Evolutionary conservation across 2,888 invertebrate species (phyloP).

Genomic region (Phlogophora meticulosa): DNA sequence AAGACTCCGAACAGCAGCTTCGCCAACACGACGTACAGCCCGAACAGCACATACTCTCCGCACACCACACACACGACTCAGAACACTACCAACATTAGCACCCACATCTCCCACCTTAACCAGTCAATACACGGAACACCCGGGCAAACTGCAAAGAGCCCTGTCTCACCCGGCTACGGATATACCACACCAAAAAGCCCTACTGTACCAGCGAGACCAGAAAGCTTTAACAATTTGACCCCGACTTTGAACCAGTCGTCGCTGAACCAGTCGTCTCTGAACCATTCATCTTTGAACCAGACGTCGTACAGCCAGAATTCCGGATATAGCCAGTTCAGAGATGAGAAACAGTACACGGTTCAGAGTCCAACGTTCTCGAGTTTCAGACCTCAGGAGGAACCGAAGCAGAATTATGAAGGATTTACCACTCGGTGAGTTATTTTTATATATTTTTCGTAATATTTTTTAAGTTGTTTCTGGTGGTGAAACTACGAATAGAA

Average conservation of each 20-base stretch:
- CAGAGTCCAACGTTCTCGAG: conserved; percentile 86
- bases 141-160: conserved; percentile 56
- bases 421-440: conserved; percentile 92
- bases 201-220: conserved; percentile 42
- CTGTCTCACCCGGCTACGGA: conserved; percentile 59
- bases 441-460: neutral
- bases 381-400: conserved; percentile 85
- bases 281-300: conserved; percentile 59
- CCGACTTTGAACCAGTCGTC: conserved; percentile 33
- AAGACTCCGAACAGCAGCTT: conserved; percentile 85
- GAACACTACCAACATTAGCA: conserved; percentile 69
- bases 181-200: conserved; percentile 61
- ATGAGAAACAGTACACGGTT: conserved; percentile 80
- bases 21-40: conserved; percentile 86
- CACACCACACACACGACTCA: conserved; percentile 69
- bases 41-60: conserved; percentile 83
- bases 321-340: conserved; percentile 66
- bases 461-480: conserved; percentile 24
- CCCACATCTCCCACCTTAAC: conserved; percentile 78
- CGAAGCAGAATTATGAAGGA: conserved; percentile 92
- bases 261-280: conserved; percentile 53
- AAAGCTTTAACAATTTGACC: conserved; percentile 28
- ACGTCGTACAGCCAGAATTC: conserved; percentile 67
- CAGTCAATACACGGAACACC: conserved; percentile 78
- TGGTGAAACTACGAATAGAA: conserved; percentile 21